Evolutionary conservation across 2,797 vertebrate genomes (phyloP).

Genomic region (Falco novaeseelandiae): DNA sequence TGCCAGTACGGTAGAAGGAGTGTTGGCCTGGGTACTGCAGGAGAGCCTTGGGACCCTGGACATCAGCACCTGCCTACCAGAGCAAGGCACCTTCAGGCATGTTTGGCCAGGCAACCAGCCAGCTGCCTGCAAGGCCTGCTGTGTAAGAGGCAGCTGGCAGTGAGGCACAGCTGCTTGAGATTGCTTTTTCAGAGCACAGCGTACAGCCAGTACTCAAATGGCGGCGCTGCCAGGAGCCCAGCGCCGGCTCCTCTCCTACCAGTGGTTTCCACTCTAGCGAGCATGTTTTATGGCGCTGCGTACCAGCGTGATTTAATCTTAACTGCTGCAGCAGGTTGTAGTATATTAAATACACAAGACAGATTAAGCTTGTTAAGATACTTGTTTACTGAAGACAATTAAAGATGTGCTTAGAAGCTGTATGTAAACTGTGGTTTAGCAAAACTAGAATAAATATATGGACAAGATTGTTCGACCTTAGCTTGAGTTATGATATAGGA

Average conservation of each 20-base stretch:
- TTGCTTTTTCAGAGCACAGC: neutral
- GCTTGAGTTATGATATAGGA: neutral
- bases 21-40: neutral
- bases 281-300: fast-evolving
- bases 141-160: neutral
- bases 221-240: neutral
- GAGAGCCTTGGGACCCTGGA: neutral
- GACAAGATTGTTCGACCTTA: neutral
- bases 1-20: neutral
- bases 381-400: neutral
- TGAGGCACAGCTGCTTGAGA: neutral
- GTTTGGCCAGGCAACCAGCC: neutral
- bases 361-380: neutral
- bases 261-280: neutral
- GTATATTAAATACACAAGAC: neutral
- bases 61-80: neutral
- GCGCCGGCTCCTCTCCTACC: neutral
- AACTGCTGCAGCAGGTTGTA: neutral
- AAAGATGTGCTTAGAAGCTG: neutral
- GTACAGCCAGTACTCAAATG: neutral
- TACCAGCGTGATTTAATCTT: neutral
- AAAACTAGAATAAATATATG: neutral
- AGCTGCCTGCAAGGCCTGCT: neutral
- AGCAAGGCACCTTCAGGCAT: neutral
- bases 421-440: neutral